Evolutionary conservation across 2,113 vertebrate genomes (phyloP).

Genomic region (Microtus oregoni): DNA sequence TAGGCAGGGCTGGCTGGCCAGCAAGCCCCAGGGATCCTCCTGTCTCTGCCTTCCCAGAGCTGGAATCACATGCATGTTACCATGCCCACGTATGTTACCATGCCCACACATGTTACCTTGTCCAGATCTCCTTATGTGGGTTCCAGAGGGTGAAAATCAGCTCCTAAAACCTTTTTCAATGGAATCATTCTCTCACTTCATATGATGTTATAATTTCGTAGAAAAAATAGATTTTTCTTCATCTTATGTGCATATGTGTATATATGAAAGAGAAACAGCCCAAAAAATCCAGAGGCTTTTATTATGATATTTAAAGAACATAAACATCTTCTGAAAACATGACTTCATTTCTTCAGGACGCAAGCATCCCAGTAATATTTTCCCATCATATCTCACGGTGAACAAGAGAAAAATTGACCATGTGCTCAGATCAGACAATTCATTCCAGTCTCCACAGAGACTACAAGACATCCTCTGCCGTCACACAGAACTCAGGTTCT

Average conservation of each 20-base stretch:
- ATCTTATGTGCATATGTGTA: background rate
- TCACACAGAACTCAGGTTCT: background rate
- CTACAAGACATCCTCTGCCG: background rate
- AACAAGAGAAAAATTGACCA: slow-evolving; percentile 7
- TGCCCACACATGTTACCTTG: background rate
- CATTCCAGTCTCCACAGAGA: background rate
- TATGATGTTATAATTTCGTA: background rate
- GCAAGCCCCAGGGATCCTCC: background rate
- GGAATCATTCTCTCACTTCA: background rate
- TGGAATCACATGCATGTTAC: background rate
- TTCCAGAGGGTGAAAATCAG: background rate
- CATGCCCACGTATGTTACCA: background rate
- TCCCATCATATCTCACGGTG: background rate
- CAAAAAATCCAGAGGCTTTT: background rate
- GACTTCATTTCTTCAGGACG: background rate
- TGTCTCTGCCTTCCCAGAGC: background rate
- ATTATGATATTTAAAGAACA: background rate
- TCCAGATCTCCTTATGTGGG: background rate
- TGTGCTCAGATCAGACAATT: background rate
- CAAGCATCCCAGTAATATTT: background rate
- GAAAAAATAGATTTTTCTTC: slow-evolving; percentile 42
- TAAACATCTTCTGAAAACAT: slow-evolving; percentile 34
- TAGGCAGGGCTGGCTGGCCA: background rate
- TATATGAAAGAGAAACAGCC: background rate
- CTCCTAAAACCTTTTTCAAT: background rate